Evolutionary conservation across 2,113 vertebrate genomes (phyloP).

Genomic region (Leucoraja erinaceus): DNA sequence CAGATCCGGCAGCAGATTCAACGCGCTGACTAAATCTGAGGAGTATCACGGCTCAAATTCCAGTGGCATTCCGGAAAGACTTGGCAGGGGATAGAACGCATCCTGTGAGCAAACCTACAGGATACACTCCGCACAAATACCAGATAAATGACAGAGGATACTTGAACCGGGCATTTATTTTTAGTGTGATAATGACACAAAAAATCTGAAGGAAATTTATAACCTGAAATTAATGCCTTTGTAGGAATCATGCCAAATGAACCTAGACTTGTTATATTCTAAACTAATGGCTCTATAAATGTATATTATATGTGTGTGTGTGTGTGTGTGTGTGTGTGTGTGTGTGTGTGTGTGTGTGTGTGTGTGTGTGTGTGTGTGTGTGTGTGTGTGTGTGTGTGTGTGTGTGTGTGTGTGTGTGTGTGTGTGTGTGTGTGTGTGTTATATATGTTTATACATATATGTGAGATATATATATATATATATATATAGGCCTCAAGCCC

Average conservation of each 20-base stretch:
- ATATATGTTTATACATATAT: no score
- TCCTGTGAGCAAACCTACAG: background rate
- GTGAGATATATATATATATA: no score
- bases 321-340: no score
- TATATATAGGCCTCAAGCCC: no score
- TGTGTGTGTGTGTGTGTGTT: no score
- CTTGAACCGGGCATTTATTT: background rate
- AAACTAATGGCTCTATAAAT: background rate
- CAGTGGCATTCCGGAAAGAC: background rate
- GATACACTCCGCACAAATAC: background rate
- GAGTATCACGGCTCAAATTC: background rate
- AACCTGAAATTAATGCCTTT: background rate
- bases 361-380: no score
- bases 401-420: no score
- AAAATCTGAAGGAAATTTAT: background rate
- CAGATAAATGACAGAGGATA: background rate
- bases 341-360: no score
- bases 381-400: no score
- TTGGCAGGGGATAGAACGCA: background rate
- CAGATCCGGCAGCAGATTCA: constrained; percentile 1
- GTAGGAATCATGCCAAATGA: background rate
- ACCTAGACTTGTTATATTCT: background rate
- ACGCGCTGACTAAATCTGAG: background rate
- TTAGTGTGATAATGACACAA: background rate
- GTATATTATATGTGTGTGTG: no score